These are phyloP conservation scores for Aurelia sp. DNA, from an alignment of 30 jellyfish, hydroid and myxozoan species.

Conservation along the genomic window DNA sequence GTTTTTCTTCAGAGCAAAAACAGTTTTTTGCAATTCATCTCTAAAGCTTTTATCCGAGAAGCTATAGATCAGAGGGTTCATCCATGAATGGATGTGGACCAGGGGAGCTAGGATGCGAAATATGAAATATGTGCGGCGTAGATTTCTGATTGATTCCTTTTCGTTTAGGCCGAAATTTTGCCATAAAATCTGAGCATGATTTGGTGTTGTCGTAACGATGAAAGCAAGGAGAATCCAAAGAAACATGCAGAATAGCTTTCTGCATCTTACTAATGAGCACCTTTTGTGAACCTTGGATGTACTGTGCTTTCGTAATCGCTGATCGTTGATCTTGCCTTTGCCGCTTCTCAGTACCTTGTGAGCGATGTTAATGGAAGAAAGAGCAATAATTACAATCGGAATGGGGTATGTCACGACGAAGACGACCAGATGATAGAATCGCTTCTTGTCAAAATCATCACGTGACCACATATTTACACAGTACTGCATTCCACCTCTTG, in stretches of 20 bases:
- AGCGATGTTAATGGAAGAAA: constrained; percentile 31
- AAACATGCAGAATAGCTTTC: constrained; percentile 46
- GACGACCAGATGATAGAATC: constrained; percentile 22
- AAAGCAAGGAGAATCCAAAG: constrained; percentile 35
- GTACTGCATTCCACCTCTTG: constrained; percentile 15
- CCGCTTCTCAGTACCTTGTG: constrained; percentile 31
- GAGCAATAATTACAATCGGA: constrained; percentile 34
- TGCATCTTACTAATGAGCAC: constrained; percentile 15
- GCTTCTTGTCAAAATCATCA: background rate
- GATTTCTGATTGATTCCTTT: background rate
- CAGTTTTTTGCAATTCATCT: too few species aligned
- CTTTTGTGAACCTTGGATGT: too few species aligned
- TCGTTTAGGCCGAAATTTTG: constrained; percentile 52
- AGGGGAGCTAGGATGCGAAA: constrained; percentile 61
- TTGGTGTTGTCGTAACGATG: constrained; percentile 72
- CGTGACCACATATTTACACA: constrained; percentile 14
- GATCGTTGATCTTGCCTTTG: background rate
- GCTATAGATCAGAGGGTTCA: constrained; percentile 65
- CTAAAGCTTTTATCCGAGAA: constrained; percentile 56
- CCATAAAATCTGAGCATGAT: constrained; percentile 73
- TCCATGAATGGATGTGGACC: constrained; percentile 55
- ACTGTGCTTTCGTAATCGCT: constrained; percentile 1
- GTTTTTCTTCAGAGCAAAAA: too few species aligned
- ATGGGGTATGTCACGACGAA: constrained; percentile 58
- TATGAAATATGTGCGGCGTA: constrained; percentile 45